Evolutionary conservation across 2,888 invertebrate genomes (phyloP).

Genomic region (Drosophila rellima): DNA sequence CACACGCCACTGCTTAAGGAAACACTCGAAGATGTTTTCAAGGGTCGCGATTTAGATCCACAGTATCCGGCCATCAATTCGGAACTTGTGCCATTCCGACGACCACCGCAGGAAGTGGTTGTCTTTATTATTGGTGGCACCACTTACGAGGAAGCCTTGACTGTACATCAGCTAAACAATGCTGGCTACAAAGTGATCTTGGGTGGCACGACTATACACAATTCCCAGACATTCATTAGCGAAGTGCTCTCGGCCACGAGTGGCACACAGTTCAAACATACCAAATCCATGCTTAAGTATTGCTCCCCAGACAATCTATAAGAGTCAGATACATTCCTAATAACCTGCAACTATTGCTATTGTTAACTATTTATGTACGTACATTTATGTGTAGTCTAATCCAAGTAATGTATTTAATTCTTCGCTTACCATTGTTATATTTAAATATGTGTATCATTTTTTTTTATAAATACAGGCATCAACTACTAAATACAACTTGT

Average conservation of each 20-base stretch:
- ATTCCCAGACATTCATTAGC: constrained; percentile 92
- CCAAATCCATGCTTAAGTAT: constrained; percentile 90
- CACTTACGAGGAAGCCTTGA: constrained; percentile 97
- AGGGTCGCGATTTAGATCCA: constrained; percentile 95
- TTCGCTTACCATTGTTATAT: constrained; percentile 33
- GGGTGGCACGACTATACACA: constrained; percentile 97
- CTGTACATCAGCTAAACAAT: constrained; percentile 93
- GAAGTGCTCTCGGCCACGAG: constrained; percentile 90
- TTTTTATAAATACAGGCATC: constrained; percentile 31
- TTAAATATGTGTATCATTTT: constrained; percentile 40
- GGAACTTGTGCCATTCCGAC: constrained; percentile 86
- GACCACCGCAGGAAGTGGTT: constrained; percentile 96
- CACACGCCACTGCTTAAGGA: constrained; percentile 97
- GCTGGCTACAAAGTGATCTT: constrained; percentile 91
- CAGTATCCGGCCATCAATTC: constrained; percentile 93
- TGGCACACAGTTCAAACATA: constrained; percentile 89
- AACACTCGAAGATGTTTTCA: constrained; percentile 95
- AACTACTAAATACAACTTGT: background rate
- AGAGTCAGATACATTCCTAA: constrained; percentile 32
- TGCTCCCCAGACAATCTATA: constrained; percentile 87
- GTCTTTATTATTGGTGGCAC: constrained; percentile 98
- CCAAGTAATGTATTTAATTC: constrained; percentile 34
- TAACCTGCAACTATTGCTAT: constrained; percentile 35
- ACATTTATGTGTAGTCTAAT: constrained; percentile 39
- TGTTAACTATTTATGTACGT: constrained; percentile 71